Conservation (phyloP, 1,140 invertebrate species). For the Drosophila pachea region DNA sequence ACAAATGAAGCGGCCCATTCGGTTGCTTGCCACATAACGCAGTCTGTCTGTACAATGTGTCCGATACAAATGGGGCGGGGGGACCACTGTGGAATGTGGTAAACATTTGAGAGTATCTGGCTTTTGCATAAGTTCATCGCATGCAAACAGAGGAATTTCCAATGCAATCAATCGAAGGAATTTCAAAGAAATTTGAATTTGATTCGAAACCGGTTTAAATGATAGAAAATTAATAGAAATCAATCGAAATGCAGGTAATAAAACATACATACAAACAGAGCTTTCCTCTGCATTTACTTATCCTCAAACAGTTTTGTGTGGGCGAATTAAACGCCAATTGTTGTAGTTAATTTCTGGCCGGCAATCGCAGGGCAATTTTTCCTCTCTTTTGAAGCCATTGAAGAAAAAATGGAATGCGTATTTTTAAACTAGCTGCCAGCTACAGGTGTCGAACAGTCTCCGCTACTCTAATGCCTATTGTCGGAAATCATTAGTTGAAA, state of each 20-base stretch:
- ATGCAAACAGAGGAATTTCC: neutral
- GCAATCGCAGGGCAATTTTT: too few relatives aligned
- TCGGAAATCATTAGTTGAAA: constrained; percentile 47
- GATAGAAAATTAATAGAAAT: too few relatives aligned
- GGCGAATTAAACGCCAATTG: too few relatives aligned
- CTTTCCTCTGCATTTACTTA: too few relatives aligned
- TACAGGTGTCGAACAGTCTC: constrained; percentile 30
- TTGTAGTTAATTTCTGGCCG: too few relatives aligned
- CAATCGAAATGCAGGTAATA: too few relatives aligned
- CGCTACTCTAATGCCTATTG: neutral
- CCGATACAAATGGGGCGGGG: constrained; percentile 15
- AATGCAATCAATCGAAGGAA: too few relatives aligned
- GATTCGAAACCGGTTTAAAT: too few relatives aligned
- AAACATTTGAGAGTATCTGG: too few relatives aligned
- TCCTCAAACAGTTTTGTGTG: too few relatives aligned
- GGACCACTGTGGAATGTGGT: neutral
- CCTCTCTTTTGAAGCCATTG: constrained; percentile 4
- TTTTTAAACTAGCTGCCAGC: constrained; percentile 7
- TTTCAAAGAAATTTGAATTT: too few relatives aligned
- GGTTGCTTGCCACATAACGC: constrained; percentile 1
- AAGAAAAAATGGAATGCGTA: constrained; percentile 14
- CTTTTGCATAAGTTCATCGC: neutral
- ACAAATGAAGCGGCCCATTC: constrained; percentile 32
- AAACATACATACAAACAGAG: too few relatives aligned
- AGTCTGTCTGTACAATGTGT: constrained; percentile 1